These are phyloP conservation scores for Sylvilagus floridanus DNA, from an alignment of 2,797 vertebrate genomes.

Conservation along the genomic window DNA sequence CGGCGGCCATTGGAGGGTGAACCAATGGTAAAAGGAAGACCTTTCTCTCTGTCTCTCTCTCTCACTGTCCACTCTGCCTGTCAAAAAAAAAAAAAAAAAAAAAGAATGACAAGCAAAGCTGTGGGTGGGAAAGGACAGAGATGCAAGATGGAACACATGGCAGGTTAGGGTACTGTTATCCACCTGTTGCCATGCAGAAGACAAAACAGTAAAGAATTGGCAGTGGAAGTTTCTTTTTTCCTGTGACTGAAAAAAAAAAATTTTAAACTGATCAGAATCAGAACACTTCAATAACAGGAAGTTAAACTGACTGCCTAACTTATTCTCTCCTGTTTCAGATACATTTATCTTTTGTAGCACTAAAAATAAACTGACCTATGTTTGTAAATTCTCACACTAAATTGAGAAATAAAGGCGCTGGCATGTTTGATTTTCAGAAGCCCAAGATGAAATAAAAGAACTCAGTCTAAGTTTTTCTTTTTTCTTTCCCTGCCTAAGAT, in stretches of 20 bases:
- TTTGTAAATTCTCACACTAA: slow-evolving; percentile 55
- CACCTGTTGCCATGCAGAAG: not conserved
- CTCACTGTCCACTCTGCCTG: too few species aligned
- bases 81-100: too few species aligned
- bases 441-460: slow-evolving; percentile 44
- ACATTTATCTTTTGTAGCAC: not conserved
- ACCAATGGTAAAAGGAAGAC: too few species aligned
- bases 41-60: too few species aligned
- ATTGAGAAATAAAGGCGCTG: slow-evolving; percentile 31
- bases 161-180: not conserved
- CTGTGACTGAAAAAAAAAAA: not conserved
- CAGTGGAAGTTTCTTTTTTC: slow-evolving; percentile 33
- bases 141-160: not conserved
- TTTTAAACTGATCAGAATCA: slow-evolving; percentile 23
- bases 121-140: not conserved
- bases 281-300: slow-evolving; percentile 24
- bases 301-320: not conserved
- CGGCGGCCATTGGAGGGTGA: too few species aligned
- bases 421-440: not conserved
- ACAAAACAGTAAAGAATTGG: not conserved
- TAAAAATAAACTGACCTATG: not conserved
- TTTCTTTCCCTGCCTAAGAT: not conserved
- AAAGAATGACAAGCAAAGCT: not conserved
- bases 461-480: not conserved
- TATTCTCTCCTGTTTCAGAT: not conserved